Evolutionary conservation across 1,140 invertebrate genomes (phyloP), one percentile per base, ranked within the genome.

Genomic region (Samia ricini): DNA sequence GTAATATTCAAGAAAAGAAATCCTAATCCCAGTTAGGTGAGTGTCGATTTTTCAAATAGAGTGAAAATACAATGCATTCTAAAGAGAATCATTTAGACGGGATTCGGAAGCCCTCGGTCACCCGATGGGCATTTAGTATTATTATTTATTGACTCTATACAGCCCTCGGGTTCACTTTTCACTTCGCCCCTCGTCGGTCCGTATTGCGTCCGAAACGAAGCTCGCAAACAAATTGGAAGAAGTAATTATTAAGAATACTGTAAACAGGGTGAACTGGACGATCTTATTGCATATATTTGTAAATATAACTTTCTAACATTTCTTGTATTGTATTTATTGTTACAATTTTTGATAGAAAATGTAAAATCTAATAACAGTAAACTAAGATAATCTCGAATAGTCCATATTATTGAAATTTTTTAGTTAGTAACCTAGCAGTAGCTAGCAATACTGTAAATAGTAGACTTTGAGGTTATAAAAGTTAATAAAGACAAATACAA

Each of bases 181-280:
- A 85, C 72, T 77, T 70, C 69, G 62, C 83, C 85, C 83, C 77
- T 77, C 72, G 63, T 36, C 7, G 4, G 8, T 52, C 20, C 20
- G 51, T 52, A 59, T 59, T 74, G 66, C 48, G 56, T 23, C 71
- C 75, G 68, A 68, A 56, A 56, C 20, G 55, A 33, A 59, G 29
- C 62, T 56, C 58, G 79, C 79, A 88, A 89, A 89, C 79, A 89
- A 85, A 87, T 84, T 83, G 83, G 83, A 89, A 85, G 76, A 86
- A 87, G 83, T 89, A 87, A 87, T 87, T 88, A 89, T 89, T 84
- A 85, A 86, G 79, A 83, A 88, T 84, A 84, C 77, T 76, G 79
- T 74, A 85, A 88, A 88, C 85, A 87, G 77, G 72, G 74, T 69
- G 75, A 72, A 68, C 73, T 63, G 62, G 55, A 60, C 64, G 68